Conservation (phyloP, 2,888 invertebrate genomes). For the Eupithecia tripunctaria region DNA sequence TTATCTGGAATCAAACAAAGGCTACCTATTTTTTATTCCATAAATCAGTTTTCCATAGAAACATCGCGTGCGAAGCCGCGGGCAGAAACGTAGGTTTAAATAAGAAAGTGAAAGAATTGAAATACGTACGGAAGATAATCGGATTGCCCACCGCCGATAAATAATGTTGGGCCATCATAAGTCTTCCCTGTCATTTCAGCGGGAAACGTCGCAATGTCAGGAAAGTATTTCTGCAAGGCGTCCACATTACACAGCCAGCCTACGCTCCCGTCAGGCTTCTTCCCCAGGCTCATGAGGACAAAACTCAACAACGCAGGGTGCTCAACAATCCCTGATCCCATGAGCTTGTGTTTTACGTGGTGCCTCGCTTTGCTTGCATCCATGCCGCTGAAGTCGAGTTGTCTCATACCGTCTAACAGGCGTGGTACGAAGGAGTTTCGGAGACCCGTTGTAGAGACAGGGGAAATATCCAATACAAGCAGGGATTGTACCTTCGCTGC, state of each 20-base stretch:
- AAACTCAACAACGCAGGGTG: constrained; percentile 51
- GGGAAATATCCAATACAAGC: constrained; percentile 89
- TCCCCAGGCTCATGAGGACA: constrained; percentile 63
- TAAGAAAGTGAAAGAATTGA: background rate
- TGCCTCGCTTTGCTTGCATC: constrained; percentile 86
- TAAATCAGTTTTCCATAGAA: too few relatives aligned
- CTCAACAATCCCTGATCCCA: constrained; percentile 50
- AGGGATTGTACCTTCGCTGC: constrained; percentile 84
- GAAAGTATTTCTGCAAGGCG: constrained; percentile 53
- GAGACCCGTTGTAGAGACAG: constrained; percentile 81
- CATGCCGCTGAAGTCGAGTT: constrained; percentile 80
- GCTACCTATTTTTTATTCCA: too few relatives aligned
- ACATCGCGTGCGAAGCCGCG: too few relatives aligned
- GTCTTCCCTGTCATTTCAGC: constrained; percentile 53
- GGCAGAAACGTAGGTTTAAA: too few relatives aligned
- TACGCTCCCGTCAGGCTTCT: constrained; percentile 48
- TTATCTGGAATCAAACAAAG: too few relatives aligned
- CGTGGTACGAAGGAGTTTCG: constrained; percentile 82
- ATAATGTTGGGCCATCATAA: constrained; percentile 63
- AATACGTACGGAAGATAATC: constrained; percentile 66
- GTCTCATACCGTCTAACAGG: constrained; percentile 82
- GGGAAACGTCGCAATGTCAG: constrained; percentile 62
- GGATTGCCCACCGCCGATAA: constrained; percentile 66
- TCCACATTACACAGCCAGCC: constrained; percentile 67
- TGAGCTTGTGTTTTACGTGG: constrained; percentile 57